phyloP scores from a whole-genome alignment of 2,888 invertebrate species.

The Bruchidius siliquastri region DNA sequence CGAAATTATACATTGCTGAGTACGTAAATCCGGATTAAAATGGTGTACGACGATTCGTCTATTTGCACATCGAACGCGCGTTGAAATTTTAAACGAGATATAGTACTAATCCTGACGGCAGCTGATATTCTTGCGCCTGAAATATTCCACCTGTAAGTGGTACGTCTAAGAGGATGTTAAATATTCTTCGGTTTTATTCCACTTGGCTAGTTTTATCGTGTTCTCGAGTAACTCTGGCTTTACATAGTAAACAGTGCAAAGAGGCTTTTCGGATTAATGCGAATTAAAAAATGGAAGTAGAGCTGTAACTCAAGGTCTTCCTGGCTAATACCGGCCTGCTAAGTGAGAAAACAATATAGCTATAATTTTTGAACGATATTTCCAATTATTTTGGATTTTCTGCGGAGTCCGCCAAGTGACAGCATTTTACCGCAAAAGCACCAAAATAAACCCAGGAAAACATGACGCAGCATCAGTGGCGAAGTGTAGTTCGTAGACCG shows the following conservation, averaged over 20 bases:
- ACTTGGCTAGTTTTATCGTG: too few species aligned
- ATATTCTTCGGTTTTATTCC: not conserved
- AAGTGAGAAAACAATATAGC: too few species aligned
- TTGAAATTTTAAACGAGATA: not conserved
- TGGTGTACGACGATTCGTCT: not conserved
- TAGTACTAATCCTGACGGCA: not conserved
- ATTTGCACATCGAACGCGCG: not conserved
- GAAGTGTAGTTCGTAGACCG: not conserved
- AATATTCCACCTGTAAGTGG: not conserved
- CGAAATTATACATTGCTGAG: not conserved
- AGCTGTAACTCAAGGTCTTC: too few species aligned
- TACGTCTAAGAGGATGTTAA: not conserved
- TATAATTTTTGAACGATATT: too few species aligned
- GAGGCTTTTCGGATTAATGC: too few species aligned
- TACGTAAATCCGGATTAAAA: not conserved
- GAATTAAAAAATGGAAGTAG: too few species aligned
- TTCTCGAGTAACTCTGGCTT: too few species aligned
- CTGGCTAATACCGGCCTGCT: too few species aligned
- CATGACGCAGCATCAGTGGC: not conserved
- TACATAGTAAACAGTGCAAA: too few species aligned
- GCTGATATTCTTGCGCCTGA: not conserved
- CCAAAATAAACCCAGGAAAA: not conserved
- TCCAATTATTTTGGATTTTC: too few species aligned
- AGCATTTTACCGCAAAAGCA: not conserved
- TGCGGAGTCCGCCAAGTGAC: too few species aligned